These are phyloP conservation scores for Aythya baeri DNA, from an alignment of 2,113 vertebrate species.

Conservation along the genomic window DNA sequence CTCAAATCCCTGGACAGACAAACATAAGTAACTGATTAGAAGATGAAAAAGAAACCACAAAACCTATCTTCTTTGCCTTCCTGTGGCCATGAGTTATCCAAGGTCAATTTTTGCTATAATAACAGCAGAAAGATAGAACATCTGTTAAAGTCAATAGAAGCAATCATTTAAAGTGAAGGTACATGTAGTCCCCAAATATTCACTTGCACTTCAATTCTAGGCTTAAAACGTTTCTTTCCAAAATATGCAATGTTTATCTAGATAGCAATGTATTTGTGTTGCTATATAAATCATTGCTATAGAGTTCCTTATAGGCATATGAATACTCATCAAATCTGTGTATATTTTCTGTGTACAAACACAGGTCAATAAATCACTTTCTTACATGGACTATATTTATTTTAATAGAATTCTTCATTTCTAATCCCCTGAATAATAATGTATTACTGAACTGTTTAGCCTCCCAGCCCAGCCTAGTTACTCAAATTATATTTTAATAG, in stretches of 20 bases:
- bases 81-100: not conserved
- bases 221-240: not conserved
- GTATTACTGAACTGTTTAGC: not conserved
- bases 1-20: not conserved
- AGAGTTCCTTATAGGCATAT: not conserved
- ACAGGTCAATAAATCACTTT: not conserved
- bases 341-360: not conserved
- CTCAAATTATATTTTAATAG: not conserved
- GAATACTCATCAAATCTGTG: not conserved
- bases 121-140: not conserved
- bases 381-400: not conserved
- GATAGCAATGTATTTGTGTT: not conserved
- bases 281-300: not conserved
- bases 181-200: rapidly evolving
- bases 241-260: not conserved
- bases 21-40: not conserved
- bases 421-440: not conserved
- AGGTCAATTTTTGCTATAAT: not conserved
- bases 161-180: not conserved
- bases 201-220: not conserved
- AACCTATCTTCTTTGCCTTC: not conserved
- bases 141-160: not conserved
- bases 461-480: not conserved
- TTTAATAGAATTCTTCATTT: not conserved
- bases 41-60: not conserved